Evolutionary conservation across 2,888 invertebrate species (phyloP), one percentile per base, ranked within the genome.

Genomic region (Lingula anatina): DNA sequence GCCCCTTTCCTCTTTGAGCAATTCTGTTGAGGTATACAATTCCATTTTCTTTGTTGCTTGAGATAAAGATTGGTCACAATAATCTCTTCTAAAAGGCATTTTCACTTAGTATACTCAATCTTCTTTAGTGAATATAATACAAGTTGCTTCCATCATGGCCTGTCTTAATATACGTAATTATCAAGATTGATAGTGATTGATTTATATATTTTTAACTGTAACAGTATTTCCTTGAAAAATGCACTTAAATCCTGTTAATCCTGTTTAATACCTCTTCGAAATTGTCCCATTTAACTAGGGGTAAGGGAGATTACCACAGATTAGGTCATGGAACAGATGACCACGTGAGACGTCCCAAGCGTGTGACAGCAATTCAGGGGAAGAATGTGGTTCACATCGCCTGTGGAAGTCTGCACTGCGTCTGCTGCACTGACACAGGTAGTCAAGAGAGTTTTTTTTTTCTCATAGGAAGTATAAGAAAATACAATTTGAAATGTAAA

Each of bases 231-330:
- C 31, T 31, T n/a, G n/a, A n/a, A n/a, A n/a, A n/a, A n/a, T n/a
- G n/a, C n/a, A n/a, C n/a, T n/a, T n/a, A n/a, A n/a, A n/a, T n/a
- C n/a, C n/a, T n/a, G n/a, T n/a, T n/a, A n/a, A n/a, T n/a, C n/a
- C n/a, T n/a, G n/a, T n/a, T n/a, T n/a, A n/a, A n/a, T n/a, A n/a
- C n/a, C n/a, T n/a, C n/a, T n/a, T n/a, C n/a, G n/a, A n/a, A n/a
- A n/a, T n/a, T n/a, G n/a, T n/a, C n/a, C n/a, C n/a, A n/a, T n/a
- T n/a, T n/a, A n/a, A n/a, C 26, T 63, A 88, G 89, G 89, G 94
- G 94, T 15, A 95, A 95, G 81, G 95, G 94, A 4, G 95, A 95
- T 73, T 95, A 95, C 68, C 92, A 94, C 75, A 83, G 95, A 41
- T 79, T 96, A 39, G 96, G 96, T 0, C 95, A 96, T 72, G 95